Conservation (phyloP, 2,797 vertebrate genomes). For the Iguana delicatissima region DNA sequence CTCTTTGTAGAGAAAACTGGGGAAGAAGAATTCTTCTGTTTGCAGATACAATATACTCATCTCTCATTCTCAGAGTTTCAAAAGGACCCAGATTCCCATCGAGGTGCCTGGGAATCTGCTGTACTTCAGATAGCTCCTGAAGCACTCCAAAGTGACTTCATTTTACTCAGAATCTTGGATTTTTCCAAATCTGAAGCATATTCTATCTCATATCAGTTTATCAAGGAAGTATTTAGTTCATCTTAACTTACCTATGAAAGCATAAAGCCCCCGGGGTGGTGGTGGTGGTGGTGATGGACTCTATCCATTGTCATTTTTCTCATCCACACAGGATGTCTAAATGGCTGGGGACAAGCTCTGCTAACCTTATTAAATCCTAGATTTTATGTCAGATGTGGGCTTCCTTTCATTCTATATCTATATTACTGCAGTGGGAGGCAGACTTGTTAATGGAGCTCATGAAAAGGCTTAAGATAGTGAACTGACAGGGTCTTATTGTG, state of each 20-base stretch:
- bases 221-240: not conserved
- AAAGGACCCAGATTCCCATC: not conserved
- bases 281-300: not conserved
- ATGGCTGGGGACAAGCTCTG: too few species aligned
- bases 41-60: not conserved
- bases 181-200: not conserved
- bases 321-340: not conserved
- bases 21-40: not conserved
- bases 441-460: not conserved
- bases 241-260: not conserved
- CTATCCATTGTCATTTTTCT: not conserved
- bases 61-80: not conserved
- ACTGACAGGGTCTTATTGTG: not conserved
- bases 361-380: not conserved
- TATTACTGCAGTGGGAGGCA: slow-evolving; percentile 7
- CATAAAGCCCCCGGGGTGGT: too few species aligned
- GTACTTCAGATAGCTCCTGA: not conserved
- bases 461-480: not conserved
- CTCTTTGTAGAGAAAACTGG: not conserved
- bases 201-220: not conserved
- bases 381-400: not conserved
- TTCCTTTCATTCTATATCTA: not conserved
- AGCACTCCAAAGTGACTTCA: too few species aligned
- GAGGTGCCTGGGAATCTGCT: too few species aligned
- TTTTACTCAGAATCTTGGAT: not conserved